Base-by-base conservation (phyloP, 2,113 vertebrate species). In the Odontophorus gujanensis region DNA sequence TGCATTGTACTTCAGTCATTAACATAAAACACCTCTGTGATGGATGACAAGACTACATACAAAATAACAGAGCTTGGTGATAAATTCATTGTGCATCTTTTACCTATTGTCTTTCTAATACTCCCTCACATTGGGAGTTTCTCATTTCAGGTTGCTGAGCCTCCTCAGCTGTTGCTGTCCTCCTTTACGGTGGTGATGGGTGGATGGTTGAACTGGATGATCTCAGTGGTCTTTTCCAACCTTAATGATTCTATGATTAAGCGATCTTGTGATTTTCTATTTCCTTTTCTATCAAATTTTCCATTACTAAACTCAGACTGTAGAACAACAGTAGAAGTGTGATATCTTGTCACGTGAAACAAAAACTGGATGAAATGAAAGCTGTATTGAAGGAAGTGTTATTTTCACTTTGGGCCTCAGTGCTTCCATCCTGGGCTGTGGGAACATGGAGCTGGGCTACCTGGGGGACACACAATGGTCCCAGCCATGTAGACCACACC, bases 401-500 rank as follows among this genome's bases (percentile, higher is more conserved):
- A 82, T 66, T 45, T 74, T 66, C 32, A 17, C 3, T 0, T 10
- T 22, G 34, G 61, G 53, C 43, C 42, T 81, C 38, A 74, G 32
- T 8, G 9, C 9, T 74, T 74, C 2, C 2, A 30, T 34, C 40
- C 40, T 69, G 61, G n/a, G 50, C 28, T 16, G 42, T 66, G 17
- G 26, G 19, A 34, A 61, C 22, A 8, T 6, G 40, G 36, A 76
- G 28, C 32, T 80, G 68, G 30, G 50, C 28, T 16, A 2, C 7
- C 25, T 8, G 3, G 26, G 18, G 4, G 3, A 34, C 4, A 19
- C 9, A 4, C 42, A 8, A 0, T 0, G 4, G 25, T 51, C 50
- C 38, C 30, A 57, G 47, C 40, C 32, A 40, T 0, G 4, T 18
- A 0, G 2, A 28, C 47, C 19, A 4, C 0, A 1, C 81, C 26